Conservation (phyloP, 53 echinoderm and acorn worm species). For the Holothuria scabra region DNA sequence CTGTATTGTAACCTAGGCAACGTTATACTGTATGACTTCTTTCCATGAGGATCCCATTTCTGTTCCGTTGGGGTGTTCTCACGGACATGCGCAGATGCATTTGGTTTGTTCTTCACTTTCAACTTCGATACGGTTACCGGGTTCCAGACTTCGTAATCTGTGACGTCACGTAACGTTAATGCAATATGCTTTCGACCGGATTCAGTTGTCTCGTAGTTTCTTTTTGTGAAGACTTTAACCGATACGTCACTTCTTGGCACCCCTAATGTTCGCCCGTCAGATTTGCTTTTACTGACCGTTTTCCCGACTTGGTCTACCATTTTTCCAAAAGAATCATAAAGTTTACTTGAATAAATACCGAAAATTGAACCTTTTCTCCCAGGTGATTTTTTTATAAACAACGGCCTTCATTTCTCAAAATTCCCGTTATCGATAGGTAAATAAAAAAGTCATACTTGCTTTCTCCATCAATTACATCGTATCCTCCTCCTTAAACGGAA, state of each 20-base stretch:
- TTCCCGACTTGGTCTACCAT: not conserved
- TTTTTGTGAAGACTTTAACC: not conserved
- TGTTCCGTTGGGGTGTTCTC: too few relatives aligned
- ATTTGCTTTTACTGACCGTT: not conserved
- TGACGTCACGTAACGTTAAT: conserved; percentile 32
- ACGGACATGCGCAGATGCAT: not conserved
- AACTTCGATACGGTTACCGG: conserved; percentile 27
- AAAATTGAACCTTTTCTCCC: too few relatives aligned
- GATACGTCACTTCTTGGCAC: not conserved
- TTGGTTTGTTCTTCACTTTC: not conserved
- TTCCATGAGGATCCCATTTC: not conserved
- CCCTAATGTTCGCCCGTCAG: not conserved
- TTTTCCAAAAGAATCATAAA: not conserved
- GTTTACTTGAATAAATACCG: too few relatives aligned
- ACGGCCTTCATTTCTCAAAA: too few relatives aligned
- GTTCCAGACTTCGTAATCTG: conserved; percentile 40
- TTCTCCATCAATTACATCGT: too few relatives aligned
- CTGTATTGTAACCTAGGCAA: conserved; percentile 1
- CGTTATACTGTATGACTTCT: not conserved
- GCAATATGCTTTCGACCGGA: not conserved
- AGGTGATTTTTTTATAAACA: too few relatives aligned
- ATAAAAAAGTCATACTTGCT: too few relatives aligned
- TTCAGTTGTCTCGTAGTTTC: not conserved
- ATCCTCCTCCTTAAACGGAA: too few relatives aligned
- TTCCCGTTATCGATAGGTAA: too few relatives aligned